Base-by-base conservation (phyloP, 2,888 invertebrate genomes). In the Ennomos erosarius region DNA sequence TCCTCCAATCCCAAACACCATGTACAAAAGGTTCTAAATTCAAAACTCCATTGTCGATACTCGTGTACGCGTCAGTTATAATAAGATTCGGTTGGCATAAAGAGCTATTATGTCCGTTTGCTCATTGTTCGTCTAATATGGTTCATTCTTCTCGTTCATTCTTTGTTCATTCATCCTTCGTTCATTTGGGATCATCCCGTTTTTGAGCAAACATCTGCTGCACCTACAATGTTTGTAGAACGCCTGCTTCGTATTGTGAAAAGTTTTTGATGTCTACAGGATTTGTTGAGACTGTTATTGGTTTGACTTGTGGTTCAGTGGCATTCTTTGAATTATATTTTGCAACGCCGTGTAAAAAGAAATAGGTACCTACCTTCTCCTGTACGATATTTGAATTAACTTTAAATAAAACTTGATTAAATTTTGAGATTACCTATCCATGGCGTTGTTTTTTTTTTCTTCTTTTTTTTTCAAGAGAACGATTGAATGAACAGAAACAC, bases 121-220 rank as follows among this genome's bases (percentile, higher is more conserved):
- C 64, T 73, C 75, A 78, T 85, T 85, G 84, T 84, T 70, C 77
- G 70, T 58, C 68, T 80, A 85, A 84, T 83, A 78, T 79, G 73
- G 73, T 78, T 78, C 78, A 82, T 82, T 84, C 78, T 81, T 76
- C 47, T 40, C 46, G 52, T 48, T 58, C 52, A 39, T 34, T 59
- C 47, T 53, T 36, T 39, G 73, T 77, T 78, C 78, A 81, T 82
- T 84, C 78, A 79, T 73, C 70, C 71, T 71, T 75, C 74, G 67
- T 67, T 69, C 68, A 48, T 60, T 66, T 67, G 65, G 65, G 72
- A 68, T 67, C 64, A 73, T 69, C 67, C 64, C 63, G 59, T 65
- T 58, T 65, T 55, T 75, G 73, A 73, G 80, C 80, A 88, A 90
- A 89, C 89, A 90, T 87, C 90, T 89, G 90, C 84, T 73, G 51